Conservation (phyloP, 2,113 vertebrate species). For the Archocentrus centrarchus region DNA sequence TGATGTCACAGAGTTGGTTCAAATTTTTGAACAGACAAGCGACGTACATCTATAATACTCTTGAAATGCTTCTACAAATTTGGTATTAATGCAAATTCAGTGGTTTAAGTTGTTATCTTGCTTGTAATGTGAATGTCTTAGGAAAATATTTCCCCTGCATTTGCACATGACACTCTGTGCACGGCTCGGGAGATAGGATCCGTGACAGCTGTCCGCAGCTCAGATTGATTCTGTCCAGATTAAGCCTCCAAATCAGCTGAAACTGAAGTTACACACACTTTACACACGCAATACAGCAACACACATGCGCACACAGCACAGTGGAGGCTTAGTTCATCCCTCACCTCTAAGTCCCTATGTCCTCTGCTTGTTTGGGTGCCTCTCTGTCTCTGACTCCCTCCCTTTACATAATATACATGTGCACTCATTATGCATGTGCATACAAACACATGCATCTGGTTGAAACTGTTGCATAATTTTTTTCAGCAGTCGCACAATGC, state of each 20-base stretch:
- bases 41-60: not conserved
- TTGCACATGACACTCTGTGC: conserved; percentile 16
- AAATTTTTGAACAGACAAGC: not conserved
- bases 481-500: conserved; percentile 27
- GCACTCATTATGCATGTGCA: not conserved
- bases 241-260: conserved; percentile 51
- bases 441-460: conserved; percentile 9
- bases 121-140: not conserved
- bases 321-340: conserved; percentile 47
- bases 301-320: conserved; percentile 8
- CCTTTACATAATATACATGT: not conserved
- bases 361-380: conserved; percentile 26
- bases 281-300: conserved; percentile 16
- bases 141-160: conserved; percentile 26
- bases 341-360: conserved; percentile 48
- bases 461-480: conserved; percentile 45
- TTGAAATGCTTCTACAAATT: not conserved
- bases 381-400: conserved; percentile 19
- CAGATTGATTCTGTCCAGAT: conserved; percentile 61
- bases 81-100: not conserved
- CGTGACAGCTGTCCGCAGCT: conserved; percentile 61
- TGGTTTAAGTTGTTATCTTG: not conserved
- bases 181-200: not conserved
- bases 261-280: conserved; percentile 35
- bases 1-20: not conserved